Conservation (phyloP, 1,140 invertebrate species). For the Samia ricini region DNA sequence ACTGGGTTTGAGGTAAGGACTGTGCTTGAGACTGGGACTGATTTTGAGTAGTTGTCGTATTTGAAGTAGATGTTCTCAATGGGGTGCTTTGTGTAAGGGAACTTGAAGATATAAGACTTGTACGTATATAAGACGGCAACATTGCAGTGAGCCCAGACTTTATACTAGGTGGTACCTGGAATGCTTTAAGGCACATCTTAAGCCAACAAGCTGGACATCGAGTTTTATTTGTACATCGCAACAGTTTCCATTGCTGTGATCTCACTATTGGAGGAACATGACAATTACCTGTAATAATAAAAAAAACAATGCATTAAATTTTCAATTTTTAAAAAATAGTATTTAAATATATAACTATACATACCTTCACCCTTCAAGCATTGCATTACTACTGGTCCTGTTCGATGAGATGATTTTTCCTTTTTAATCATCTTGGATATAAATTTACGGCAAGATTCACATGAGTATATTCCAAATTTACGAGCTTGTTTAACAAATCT, state of each 20-base stretch:
- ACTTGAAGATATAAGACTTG: slow-evolving; percentile 40
- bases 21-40: background rate
- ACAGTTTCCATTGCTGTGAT: slow-evolving; percentile 85
- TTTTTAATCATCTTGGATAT: slow-evolving; percentile 88
- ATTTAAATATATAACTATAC: slow-evolving; percentile 5
- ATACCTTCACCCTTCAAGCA: slow-evolving; percentile 84
- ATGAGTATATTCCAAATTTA: slow-evolving; percentile 91
- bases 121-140: slow-evolving; percentile 78
- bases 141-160: slow-evolving; percentile 81
- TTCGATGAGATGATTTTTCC: slow-evolving; percentile 79
- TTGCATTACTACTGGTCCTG: slow-evolving; percentile 78
- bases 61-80: slow-evolving; percentile 39
- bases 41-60: background rate
- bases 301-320: background rate
- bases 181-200: slow-evolving; percentile 88
- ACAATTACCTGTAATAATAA: slow-evolving; percentile 77
- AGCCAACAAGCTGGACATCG: slow-evolving; percentile 93
- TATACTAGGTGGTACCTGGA: slow-evolving; percentile 85
- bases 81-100: slow-evolving; percentile 49
- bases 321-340: background rate
- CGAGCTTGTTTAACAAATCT: slow-evolving; percentile 86
- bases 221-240: slow-evolving; percentile 83
- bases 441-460: slow-evolving; percentile 91
- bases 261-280: slow-evolving; percentile 84
- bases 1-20: background rate